Evolutionary conservation across 2,888 invertebrate species (phyloP).

Genomic region (Microplitis manilae): DNA sequence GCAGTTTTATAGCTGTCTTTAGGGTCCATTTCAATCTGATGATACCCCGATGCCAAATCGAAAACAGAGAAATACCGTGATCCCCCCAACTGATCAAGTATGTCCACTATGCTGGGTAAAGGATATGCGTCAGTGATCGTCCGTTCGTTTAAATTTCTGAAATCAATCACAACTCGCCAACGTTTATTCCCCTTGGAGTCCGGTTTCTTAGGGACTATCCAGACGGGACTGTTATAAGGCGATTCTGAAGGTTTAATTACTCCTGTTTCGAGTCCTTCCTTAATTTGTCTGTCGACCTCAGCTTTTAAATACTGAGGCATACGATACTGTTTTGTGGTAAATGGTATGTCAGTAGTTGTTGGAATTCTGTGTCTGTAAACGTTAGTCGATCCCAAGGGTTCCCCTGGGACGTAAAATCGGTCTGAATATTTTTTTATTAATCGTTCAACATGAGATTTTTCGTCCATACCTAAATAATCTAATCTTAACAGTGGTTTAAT

Average conservation of each 20-base stretch:
- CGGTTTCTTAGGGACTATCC: constrained; percentile 33
- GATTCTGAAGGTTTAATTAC: constrained; percentile 22
- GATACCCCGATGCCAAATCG: constrained; percentile 40
- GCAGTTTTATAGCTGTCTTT: constrained; percentile 30
- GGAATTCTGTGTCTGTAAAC: too few species aligned
- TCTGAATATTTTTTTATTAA: too few species aligned
- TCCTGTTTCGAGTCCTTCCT: too few species aligned
- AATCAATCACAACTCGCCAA: constrained; percentile 57
- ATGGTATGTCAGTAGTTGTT: too few species aligned
- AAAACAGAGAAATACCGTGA: constrained; percentile 46
- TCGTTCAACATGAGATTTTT: too few species aligned
- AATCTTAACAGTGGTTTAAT: too few species aligned
- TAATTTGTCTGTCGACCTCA: too few species aligned
- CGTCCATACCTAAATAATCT: too few species aligned
- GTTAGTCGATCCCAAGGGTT: too few species aligned
- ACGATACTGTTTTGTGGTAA: too few species aligned
- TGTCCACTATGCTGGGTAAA: constrained; percentile 56
- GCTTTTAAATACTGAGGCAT: too few species aligned
- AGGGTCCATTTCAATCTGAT: constrained; percentile 27
- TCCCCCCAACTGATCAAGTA: constrained; percentile 54
- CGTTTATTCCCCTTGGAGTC: constrained; percentile 44
- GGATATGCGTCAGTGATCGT: constrained; percentile 59
- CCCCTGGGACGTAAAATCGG: too few species aligned
- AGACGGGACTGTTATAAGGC: constrained; percentile 26
- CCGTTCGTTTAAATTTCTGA: constrained; percentile 54